A percentile compares a stretch with the other conserved stretches of the same genome.
Evolutionary conservation across 2,888 invertebrate species (phyloP).

Genomic region (Diarsia mendica): DNA sequence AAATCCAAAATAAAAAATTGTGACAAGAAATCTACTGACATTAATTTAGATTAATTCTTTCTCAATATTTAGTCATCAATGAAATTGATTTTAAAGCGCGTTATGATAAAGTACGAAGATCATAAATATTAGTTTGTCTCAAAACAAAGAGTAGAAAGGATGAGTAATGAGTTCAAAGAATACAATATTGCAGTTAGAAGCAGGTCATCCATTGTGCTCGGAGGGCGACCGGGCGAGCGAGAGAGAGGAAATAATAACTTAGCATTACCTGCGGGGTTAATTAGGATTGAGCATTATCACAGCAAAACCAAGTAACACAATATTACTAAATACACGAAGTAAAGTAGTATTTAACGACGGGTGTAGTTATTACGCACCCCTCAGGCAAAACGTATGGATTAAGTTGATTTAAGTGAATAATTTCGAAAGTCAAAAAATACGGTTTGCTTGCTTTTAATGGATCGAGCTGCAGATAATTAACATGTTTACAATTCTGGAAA

Average conservation of each 20-base stretch:
- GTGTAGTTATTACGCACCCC: no score
- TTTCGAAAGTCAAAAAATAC: no score
- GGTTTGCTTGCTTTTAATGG: background rate
- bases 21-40: background rate
- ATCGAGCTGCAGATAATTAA: background rate
- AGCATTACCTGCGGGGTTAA: background rate
- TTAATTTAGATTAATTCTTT: background rate
- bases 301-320: background rate
- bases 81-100: background rate
- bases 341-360: background rate
- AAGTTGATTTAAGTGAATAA: background rate
- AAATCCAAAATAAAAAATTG: background rate
- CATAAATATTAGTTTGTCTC: background rate
- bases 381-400: background rate
- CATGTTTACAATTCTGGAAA: background rate
- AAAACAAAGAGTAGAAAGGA: background rate
- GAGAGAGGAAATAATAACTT: background rate
- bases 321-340: background rate
- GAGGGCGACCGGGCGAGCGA: background rate
- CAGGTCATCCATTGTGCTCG: conserved; percentile 3
- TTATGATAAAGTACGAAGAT: background rate
- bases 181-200: background rate
- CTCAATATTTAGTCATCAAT: background rate
- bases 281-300: background rate
- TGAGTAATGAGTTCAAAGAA: conserved; percentile 6